Base-by-base conservation (phyloP, 2,797 vertebrate genomes). In the Crocodylus rhombifer region DNA sequence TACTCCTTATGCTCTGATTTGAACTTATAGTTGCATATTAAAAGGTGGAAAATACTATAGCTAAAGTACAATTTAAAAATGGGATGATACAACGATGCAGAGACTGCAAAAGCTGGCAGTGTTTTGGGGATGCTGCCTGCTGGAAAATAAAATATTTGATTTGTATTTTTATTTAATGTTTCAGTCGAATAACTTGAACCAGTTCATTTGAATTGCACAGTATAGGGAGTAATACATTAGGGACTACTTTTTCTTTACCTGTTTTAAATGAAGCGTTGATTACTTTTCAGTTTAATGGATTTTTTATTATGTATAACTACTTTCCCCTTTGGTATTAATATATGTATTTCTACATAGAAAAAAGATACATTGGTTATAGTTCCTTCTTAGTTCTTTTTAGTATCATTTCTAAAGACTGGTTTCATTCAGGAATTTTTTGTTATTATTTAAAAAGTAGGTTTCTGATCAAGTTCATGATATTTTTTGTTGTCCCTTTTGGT, bases 401-500 rank as follows among this genome's bases (percentile, higher is more conserved):
- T 80, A 64, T 75, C 76, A 61, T 78, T 93, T 67, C 30, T 87
- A 55, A 77, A 9, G 21, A 20, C n/a, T 95, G 73, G 15, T 77
- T 93, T 86, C 15, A 56, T 91, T 84, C 42, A 90, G 87, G 57
- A 6, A 2, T 17, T 36, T 90, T 87, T 86, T 78, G 30, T 12
- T 2, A 7, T 17, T 33, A 7, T 60, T 18, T 14, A 88, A 91
- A 10, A 79, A 30, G 1, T 2, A 57, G 20, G 92, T 61, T 63
- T 84, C 42, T 33, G 56, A 58, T 36, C 36, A 80, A 88, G 18
- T 82, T 79, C 13, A 2, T 51, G 42, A 51, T 64, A 0, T 89
- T 95, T 93, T 77, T 51, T 84, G 15, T 90, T 84, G 17, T 90
- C 65, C 62, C 58, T 61, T 89, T 84, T 84, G 57, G n/a, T 7